Percentiles rank a stretch among this genome's conserved stretches.
These are phyloP conservation scores for Microctonus hyperodae DNA, from an alignment of 2,888 invertebrate genomes.

Conservation along the genomic window DNA sequence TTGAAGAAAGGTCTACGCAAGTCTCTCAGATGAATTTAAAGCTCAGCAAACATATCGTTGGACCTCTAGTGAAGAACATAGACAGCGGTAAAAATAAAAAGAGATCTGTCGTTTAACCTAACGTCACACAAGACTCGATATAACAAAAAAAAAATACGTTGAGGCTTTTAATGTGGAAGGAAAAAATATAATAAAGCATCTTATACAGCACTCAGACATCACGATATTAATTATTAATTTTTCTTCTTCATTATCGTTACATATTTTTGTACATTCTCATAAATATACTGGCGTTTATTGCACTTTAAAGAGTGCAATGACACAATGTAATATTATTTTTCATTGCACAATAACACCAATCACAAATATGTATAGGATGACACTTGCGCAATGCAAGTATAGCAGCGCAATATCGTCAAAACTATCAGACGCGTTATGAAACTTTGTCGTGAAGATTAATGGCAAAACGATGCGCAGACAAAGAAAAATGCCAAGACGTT, in stretches of 20 bases:
- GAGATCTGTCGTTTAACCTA: slow-evolving; percentile 12
- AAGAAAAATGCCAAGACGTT: slow-evolving; percentile 37
- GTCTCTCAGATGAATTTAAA: slow-evolving; percentile 19
- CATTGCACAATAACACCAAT: too few relatives aligned
- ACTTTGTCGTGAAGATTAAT: slow-evolving; percentile 41
- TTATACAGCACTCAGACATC: neutral
- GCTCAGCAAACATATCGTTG: slow-evolving; percentile 20
- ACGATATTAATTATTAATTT: neutral
- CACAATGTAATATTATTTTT: too few relatives aligned
- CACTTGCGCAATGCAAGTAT: neutral
- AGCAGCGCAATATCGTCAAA: neutral
- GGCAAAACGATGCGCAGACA: slow-evolving; percentile 1
- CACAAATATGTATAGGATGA: neutral
- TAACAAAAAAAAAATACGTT: slow-evolving; percentile 27
- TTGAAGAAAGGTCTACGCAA: slow-evolving; percentile 6
- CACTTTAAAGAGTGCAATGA: too few relatives aligned
- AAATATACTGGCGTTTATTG: too few relatives aligned
- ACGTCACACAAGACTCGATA: slow-evolving; percentile 13
- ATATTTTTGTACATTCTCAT: neutral
- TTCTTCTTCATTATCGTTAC: neutral
- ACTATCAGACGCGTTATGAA: slow-evolving; percentile 37
- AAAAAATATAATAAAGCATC: neutral
- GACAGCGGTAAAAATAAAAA: slow-evolving; percentile 17
- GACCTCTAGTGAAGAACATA: neutral
- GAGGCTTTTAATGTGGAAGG: neutral